These are phyloP conservation scores for Sciaenops ocellatus DNA, from an alignment of 2,797 vertebrate genomes.

Conservation along the genomic window DNA sequence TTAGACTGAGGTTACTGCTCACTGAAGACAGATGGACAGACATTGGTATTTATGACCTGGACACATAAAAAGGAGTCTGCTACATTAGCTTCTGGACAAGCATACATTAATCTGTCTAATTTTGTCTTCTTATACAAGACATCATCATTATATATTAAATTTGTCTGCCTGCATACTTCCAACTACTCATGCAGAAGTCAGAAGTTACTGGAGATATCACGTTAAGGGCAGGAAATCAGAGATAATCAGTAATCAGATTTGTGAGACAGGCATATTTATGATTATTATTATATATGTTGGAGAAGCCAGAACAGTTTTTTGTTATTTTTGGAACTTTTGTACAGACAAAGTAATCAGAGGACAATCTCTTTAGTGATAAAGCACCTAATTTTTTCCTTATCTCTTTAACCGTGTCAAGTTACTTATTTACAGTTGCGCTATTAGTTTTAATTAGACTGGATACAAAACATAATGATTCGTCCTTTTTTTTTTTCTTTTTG, in stretches of 20 bases:
- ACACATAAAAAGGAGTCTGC: slow-evolving; percentile 5
- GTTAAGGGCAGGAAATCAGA: slow-evolving; percentile 7
- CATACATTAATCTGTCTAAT: background rate
- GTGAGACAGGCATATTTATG: background rate
- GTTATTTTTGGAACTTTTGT: background rate
- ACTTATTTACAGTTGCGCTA: background rate
- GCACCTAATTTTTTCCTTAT: background rate
- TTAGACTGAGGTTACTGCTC: slow-evolving; percentile 51
- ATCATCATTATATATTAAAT: slow-evolving; percentile 1
- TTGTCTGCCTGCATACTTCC: background rate
- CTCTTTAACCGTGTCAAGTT: background rate
- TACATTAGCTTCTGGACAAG: slow-evolving; percentile 16
- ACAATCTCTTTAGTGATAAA: background rate
- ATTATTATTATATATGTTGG: background rate
- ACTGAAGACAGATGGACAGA: slow-evolving; percentile 41
- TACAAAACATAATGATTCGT: background rate
- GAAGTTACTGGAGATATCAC: background rate
- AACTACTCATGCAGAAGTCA: background rate
- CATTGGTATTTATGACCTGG: slow-evolving; percentile 50
- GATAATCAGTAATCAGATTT: background rate
- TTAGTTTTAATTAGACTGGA: background rate
- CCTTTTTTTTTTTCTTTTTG: background rate
- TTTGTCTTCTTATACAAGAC: slow-evolving; percentile 13
- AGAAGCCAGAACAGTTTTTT: background rate
- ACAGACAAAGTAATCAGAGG: background rate